Base-by-base conservation (phyloP, 2,113 vertebrate genomes). In the Burhinus bistriatus region DNA sequence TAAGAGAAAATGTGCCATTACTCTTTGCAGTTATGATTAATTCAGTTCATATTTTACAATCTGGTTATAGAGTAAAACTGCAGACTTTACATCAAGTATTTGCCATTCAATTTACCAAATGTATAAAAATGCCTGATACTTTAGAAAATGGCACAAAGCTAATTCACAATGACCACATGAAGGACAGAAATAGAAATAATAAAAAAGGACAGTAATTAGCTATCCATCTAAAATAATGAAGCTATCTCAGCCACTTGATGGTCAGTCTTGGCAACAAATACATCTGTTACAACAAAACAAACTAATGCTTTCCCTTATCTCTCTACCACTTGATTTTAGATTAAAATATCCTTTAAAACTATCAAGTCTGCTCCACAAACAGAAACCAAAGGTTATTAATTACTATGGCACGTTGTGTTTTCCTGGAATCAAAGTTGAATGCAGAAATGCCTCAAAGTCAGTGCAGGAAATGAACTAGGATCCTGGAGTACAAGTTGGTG, bases 1-100 rank as follows among this genome's bases (percentile, higher is more conserved):
- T 98, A 98, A 97, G 98, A 98, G 98, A 98, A 98, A 98, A 98
- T 97, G 97, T 98, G 95, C 98, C 98, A 98, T 99, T 98, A 98
- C 97, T 98, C 98, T 98, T 98, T 86, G 97, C 98, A 98, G 98
- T 98, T 98, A 98, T 98, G 98, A 98, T 99, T 99, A 99, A 99
- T 99, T 99, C 98, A 98, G 98, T 98, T 98, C 98, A 99, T 98
- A 98, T 99, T 99, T 99, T 99, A 99, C 98, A 98, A 98, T 98
- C 98, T 98, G 98, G 98, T 98, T 98, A 98, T 97, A 97, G 98
- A 98, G 98, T 98, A 98, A 98, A 98, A 98, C 98, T 98, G 98
- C 98, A 98, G 98, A 98, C 98, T 98, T 98, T 98, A 98, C 98
- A 98, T 98, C 98, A 98, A 98, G 97, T 95, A 98, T 98, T 98